Percentiles rank a stretch among this genome's conserved stretches.
Evolutionary conservation across 2,888 invertebrate species (phyloP).

Genomic region (Acrocera orbiculus): DNA sequence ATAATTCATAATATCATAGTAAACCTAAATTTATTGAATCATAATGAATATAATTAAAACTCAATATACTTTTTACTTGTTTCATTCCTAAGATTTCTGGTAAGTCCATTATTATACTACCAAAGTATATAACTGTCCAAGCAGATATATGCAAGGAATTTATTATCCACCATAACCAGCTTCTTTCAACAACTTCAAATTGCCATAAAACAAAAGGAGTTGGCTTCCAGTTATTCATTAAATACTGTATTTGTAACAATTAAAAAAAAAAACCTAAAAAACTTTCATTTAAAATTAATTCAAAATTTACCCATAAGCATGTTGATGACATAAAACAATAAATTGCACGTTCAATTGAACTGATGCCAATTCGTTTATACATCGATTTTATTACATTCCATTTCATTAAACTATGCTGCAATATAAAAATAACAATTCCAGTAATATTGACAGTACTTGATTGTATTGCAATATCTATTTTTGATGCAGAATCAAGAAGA

Average conservation of each 20-base stretch:
- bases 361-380: conserved; percentile 28
- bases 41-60: too few relatives aligned
- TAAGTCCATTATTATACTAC: conserved; percentile 42
- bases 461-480: conserved; percentile 26
- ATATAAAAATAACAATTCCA: conserved; percentile 35
- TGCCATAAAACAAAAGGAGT: conserved; percentile 37
- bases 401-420: conserved; percentile 41
- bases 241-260: conserved; percentile 23
- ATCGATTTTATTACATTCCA: conserved; percentile 31
- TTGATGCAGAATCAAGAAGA: conserved; percentile 25
- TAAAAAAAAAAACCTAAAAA: conserved; percentile 3
- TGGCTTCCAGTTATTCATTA: conserved; percentile 35
- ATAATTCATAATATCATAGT: conserved; percentile 36
- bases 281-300: background rate
- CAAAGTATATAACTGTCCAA: conserved; percentile 42
- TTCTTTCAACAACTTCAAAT: conserved; percentile 32
- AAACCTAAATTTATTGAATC: conserved; percentile 30
- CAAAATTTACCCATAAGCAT: conserved; percentile 30
- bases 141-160: conserved; percentile 33
- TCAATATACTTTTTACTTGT: too few relatives aligned
- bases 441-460: conserved; percentile 32
- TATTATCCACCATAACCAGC: conserved; percentile 33
- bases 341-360: conserved; percentile 31
- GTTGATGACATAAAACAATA: conserved; percentile 34
- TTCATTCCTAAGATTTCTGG: conserved; percentile 42